Evolutionary conservation across 2,797 vertebrate species (phyloP), one percentile per base, ranked within the genome.

Genomic region (Carduelis carduelis): DNA sequence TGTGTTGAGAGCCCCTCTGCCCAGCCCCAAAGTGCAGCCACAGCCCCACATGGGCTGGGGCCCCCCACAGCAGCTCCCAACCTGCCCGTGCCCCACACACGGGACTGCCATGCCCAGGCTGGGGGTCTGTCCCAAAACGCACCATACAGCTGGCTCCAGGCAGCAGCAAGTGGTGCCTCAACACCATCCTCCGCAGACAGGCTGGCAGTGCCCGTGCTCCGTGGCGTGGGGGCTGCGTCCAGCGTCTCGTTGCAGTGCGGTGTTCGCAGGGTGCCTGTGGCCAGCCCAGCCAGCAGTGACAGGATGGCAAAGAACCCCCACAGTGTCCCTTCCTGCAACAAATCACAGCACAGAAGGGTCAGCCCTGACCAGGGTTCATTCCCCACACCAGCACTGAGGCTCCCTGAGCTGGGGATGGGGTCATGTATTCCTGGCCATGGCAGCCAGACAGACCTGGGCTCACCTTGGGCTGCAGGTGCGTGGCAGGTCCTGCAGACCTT

Each of bases 231-330:
- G 39, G 81, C 72, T 3, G 57, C 0, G 0, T 88, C 92, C 90
- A 95, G 79, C 5, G 94, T 97, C 83, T 92, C 27, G 1, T 97
- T 97, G 87, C 75, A 91, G 83, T 95, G 94, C 0, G 82, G 91
- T 0, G 26, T 61, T 60, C 53, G 81, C 77, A 95, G 76, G 35
- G 91, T 84, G 39, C 95, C 97, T 1, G 95, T n/a, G 4, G 96
- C 94, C 90, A 95, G 85, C 64, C 94, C 96, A 2, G 96, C 96
- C 95, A 97, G 92, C 91, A 98, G 78, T 3, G 95, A 96, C 64
- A 98, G 81, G 53, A 97, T 79, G 70, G 96, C 71, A 7, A 97
- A 76, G 46, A 96, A 71, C 17, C 95, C 87, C 98, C 97, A 97
- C 64, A 96, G 89, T 12, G 55, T 89, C 74, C 90, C 91, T 78